Percentiles rank a stretch among this genome's conserved stretches.
Conservation (phyloP, 1,140 invertebrate genomes). For the Zaprionus africanus region DNA sequence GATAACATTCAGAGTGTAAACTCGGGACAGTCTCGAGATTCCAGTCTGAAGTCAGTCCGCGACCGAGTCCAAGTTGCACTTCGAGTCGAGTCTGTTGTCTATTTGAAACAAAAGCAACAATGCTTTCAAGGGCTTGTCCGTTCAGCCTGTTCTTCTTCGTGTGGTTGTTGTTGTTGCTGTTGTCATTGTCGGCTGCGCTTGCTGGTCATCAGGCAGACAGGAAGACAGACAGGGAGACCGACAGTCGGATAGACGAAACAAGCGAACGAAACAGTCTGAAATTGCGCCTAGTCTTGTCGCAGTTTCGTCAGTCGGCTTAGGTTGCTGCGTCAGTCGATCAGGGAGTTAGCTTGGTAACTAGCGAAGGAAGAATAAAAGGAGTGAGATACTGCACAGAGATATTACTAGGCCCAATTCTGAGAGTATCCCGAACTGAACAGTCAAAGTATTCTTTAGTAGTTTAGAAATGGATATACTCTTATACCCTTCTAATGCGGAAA, state of each 20-base stretch:
- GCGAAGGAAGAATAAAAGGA: background rate
- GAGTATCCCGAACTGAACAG: background rate
- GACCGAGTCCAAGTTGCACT: conserved; percentile 2
- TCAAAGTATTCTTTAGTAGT: background rate
- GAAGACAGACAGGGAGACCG: conserved; percentile 19
- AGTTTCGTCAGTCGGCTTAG: conserved; percentile 50
- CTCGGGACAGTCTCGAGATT: conserved; percentile 20
- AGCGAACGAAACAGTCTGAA: conserved; percentile 15
- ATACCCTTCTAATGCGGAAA: background rate
- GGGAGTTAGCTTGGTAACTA: conserved; percentile 24
- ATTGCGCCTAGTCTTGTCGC: conserved; percentile 39
- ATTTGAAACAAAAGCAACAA: conserved; percentile 68
- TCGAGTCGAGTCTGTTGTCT: conserved; percentile 24
- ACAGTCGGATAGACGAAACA: conserved; percentile 10
- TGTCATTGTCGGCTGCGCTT: conserved; percentile 53
- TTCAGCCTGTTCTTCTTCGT: conserved; percentile 37
- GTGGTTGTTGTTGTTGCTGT: conserved; percentile 36
- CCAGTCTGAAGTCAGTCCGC: background rate
- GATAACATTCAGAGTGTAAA: conserved; percentile 36
- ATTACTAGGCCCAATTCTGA: background rate
- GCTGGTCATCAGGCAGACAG: conserved; percentile 57
- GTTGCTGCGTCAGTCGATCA: conserved; percentile 32
- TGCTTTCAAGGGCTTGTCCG: conserved; percentile 71
- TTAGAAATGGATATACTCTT: background rate
- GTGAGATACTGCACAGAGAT: background rate